Base-by-base conservation (phyloP, 2,888 invertebrate genomes). In the Cantharis rufa region DNA sequence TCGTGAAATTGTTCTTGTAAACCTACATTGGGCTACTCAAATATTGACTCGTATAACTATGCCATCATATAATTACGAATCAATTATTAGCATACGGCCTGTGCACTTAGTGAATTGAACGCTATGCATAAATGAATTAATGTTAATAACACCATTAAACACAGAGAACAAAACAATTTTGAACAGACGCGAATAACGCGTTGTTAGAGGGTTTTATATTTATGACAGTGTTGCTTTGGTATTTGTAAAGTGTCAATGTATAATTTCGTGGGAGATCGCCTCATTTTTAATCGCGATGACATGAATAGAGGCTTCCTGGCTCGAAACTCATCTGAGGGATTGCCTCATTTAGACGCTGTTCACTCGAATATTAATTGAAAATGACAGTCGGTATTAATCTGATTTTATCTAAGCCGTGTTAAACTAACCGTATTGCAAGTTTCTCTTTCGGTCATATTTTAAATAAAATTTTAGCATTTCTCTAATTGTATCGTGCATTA, bases 161-260 rank as follows among this genome's bases (percentile, higher is more conserved):
- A 62, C 75, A 79, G 79, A 80, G 66, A 69, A 63, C 69, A 74
- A 79, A 79, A 71, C 74, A 72, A 79, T 79, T 79, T 75, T 18
- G 27, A 70, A 69, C 62, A 69, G 73, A 73, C 62, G 74, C 72
- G 75, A 77, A 72, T 75, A 77, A 75, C 70, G 70, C 72, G 72
- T 74, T 68, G 71, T 75, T 48, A 48, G 7, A 48, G 66, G 71
- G 66, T 72, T 75, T 72, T 75, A 79, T 79, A 83, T 82, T 83
- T 82, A 83, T 83, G 80, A 76, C 75, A 72, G 74, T 77, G 80
- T 78, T 81, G 82, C 79, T 69, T 79, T 80, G 85, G 84, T 85
- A 88, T 88, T 88, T 88, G 87, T 88, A 85, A 87, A 87, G 85
- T 87, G 87, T 88, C 87, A 87, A 86, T 87, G 87, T 84, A 86